These are phyloP conservation scores for Pentalonia nigronervosa DNA, from an alignment of 1,140 invertebrate species.

Conservation along the genomic window DNA sequence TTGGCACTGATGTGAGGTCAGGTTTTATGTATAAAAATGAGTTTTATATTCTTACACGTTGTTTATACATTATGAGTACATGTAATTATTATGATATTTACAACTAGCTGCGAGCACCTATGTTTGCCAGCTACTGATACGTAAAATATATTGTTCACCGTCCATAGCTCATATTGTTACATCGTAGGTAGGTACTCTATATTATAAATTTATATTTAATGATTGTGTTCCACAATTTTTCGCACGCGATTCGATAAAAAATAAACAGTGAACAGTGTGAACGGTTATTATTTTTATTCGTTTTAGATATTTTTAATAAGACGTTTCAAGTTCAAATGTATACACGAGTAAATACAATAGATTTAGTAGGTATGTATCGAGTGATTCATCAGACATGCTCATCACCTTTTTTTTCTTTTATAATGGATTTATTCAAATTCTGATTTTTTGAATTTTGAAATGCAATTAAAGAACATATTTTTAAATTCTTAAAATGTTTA, in stretches of 20 bases:
- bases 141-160: not conserved
- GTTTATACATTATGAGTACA: not conserved
- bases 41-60: slow-evolving; percentile 1
- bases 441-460: not conserved
- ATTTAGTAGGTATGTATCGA: not conserved
- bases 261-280: not conserved
- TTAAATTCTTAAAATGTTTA: too few species aligned
- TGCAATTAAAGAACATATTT: too few species aligned
- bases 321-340: not conserved
- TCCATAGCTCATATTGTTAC: too few species aligned
- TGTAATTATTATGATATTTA: not conserved
- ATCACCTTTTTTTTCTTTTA: not conserved
- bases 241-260: not conserved
- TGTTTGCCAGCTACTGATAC: not conserved
- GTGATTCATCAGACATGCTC: not conserved
- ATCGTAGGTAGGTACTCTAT: not conserved
- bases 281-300: not conserved
- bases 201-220: not conserved
- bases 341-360: not conserved
- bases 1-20: not conserved
- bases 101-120: not conserved
- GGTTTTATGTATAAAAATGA: not conserved
- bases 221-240: not conserved
- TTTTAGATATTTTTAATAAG: not conserved
- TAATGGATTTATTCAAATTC: not conserved